Evolutionary conservation across 2,888 invertebrate species (phyloP).

Genomic region (Tipula vernalis): DNA sequence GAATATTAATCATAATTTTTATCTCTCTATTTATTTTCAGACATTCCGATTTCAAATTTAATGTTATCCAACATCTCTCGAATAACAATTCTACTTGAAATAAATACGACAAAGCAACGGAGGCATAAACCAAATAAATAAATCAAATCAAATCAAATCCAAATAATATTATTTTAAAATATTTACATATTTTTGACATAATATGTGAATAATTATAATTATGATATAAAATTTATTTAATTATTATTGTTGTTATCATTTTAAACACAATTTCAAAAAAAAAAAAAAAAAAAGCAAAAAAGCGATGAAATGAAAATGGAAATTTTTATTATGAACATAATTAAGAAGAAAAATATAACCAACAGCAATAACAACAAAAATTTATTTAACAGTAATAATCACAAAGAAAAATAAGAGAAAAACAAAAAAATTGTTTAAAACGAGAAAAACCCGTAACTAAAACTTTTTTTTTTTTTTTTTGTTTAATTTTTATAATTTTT

Average conservation of each 20-base stretch:
- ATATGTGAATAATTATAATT: not conserved
- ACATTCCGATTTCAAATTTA: not conserved
- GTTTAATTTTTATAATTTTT: not conserved
- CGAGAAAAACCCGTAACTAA: not conserved
- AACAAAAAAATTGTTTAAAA: not conserved
- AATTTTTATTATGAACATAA: not conserved
- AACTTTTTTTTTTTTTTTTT: not conserved
- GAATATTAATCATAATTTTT: not conserved
- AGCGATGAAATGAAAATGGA: not conserved
- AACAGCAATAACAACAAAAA: not conserved
- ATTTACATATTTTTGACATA: not conserved
- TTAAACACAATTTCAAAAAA: not conserved
- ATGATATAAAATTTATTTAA: not conserved
- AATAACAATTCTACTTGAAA: not conserved
- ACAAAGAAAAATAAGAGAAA: not conserved
- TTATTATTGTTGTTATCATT: not conserved
- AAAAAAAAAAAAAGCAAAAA: not conserved
- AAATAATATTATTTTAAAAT: not conserved
- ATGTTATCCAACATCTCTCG: not conserved
- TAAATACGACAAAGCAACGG: not conserved
- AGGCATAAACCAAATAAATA: not conserved
- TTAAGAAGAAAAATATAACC: not conserved
- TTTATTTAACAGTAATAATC: not conserved
- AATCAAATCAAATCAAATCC: not conserved
- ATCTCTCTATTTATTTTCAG: not conserved